Percentiles rank a stretch among this genome's conserved stretches.
Conservation (phyloP, 2,113 vertebrate species). For the Nothobranchius kuhntae region DNA sequence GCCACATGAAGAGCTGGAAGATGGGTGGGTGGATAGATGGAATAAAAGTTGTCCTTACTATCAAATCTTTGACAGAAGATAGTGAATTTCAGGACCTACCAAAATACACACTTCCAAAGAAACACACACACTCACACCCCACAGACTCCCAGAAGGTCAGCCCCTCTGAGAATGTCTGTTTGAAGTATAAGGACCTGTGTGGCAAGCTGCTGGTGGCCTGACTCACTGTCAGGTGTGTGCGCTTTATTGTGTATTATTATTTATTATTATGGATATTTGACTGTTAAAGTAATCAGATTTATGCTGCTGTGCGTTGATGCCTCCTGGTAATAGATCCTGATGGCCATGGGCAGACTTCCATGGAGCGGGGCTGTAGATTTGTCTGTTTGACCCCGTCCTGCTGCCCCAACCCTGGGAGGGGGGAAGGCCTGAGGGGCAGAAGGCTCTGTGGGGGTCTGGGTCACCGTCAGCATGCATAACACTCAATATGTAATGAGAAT, state of each 20-base stretch:
- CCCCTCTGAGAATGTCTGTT: constrained; percentile 63
- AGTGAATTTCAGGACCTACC: neutral
- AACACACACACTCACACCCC: constrained; percentile 40
- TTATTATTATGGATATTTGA: neutral
- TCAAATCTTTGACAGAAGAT: constrained; percentile 39
- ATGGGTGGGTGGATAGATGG: too few relatives aligned
- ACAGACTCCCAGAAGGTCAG: constrained; percentile 69
- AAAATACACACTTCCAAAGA: constrained; percentile 15
- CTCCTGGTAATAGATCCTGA: constrained; percentile 74
- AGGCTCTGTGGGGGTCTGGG: constrained; percentile 57
- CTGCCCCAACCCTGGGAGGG: constrained; percentile 60
- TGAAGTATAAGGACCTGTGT: constrained; percentile 59
- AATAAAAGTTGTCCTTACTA: too few relatives aligned
- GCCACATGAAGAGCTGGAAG: too few relatives aligned
- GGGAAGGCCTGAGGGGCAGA: constrained; percentile 38
- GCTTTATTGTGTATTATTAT: neutral
- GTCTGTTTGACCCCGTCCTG: constrained; percentile 66
- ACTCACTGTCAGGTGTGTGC: constrained; percentile 37
- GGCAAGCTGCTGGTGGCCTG: constrained; percentile 54
- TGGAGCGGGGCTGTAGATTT: constrained; percentile 58
- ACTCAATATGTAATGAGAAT: constrained; percentile 52
- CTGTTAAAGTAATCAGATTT: too few relatives aligned
- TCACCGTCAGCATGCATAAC: constrained; percentile 72
- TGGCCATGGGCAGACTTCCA: constrained; percentile 71
- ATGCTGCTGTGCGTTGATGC: constrained; percentile 2